These are phyloP conservation scores for Scaptomyza parva DNA, from an alignment of 2,888 invertebrate species.

Conservation along the genomic window DNA sequence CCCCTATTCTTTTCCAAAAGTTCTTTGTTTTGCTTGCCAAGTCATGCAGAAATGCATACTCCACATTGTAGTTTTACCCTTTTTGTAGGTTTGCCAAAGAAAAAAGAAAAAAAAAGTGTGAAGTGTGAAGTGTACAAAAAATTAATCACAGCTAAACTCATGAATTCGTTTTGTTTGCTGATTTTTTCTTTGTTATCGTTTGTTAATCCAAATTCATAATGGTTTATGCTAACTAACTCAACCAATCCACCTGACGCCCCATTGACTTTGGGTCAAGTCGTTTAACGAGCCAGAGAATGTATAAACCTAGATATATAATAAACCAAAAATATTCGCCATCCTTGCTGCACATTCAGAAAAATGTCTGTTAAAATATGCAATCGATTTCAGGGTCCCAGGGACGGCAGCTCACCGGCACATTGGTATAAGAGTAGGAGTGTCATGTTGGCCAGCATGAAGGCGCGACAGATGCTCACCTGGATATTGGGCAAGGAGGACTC, in stretches of 20 bases:
- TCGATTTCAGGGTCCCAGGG: constrained; percentile 83
- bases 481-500: constrained; percentile 95
- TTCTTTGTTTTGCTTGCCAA: constrained; percentile 41
- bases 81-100: constrained; percentile 38
- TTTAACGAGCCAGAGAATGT: constrained; percentile 16
- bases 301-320: constrained; percentile 17
- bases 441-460: constrained; percentile 94
- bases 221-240: constrained; percentile 31
- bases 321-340: constrained; percentile 10
- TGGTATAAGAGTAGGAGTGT: constrained; percentile 95
- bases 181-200: constrained; percentile 29
- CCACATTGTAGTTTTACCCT: constrained; percentile 1
- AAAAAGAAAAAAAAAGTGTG: constrained; percentile 34
- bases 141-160: constrained; percentile 19
- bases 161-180: constrained; percentile 30
- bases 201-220: constrained; percentile 27
- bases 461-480: constrained; percentile 96
- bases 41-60: constrained; percentile 18
- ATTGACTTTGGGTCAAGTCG: constrained; percentile 25
- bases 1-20: background rate
- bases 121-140: constrained; percentile 30
- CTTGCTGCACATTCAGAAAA: constrained; percentile 13
- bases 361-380: constrained; percentile 18
- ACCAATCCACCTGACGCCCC: constrained; percentile 6
- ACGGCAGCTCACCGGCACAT: constrained; percentile 87